These are phyloP conservation scores for Macrotrachela quadricornifera DNA, from an alignment of 1,140 invertebrate genomes.

Conservation along the genomic window DNA sequence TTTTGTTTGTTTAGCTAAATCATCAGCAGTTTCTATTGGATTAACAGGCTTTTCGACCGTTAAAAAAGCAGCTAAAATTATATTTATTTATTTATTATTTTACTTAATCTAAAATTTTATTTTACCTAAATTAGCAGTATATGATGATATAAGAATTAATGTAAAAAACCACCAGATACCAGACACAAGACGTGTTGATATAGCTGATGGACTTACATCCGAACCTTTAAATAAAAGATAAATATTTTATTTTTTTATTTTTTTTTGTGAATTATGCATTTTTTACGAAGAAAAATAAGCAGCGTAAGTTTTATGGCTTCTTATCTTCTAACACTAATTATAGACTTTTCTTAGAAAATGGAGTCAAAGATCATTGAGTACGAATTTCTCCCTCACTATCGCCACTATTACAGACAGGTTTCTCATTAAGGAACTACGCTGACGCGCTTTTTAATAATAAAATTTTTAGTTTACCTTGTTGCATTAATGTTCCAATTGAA, in stretches of 20 bases:
- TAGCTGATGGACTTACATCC: conserved; percentile 50
- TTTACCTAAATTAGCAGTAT: conserved; percentile 92
- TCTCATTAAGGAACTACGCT: conserved; percentile 86
- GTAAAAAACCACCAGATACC: conserved; percentile 98
- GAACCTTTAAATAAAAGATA: conserved; percentile 14
- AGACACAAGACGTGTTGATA: conserved; percentile 70
- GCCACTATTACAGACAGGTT: too few species aligned
- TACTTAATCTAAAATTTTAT: conserved; percentile 84
- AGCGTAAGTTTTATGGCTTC: too few species aligned
- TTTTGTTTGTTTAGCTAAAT: conserved; percentile 40
- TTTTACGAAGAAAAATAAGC: too few species aligned
- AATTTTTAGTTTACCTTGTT: conserved; percentile 77
- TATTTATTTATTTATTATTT: too few species aligned
- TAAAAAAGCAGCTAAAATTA: conserved; percentile 81
- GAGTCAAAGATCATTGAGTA: too few species aligned
- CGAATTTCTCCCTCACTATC: too few species aligned
- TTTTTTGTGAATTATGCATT: too few species aligned
- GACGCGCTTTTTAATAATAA: too few species aligned
- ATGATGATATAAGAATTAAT: conserved; percentile 89
- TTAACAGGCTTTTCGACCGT: conserved; percentile 80
- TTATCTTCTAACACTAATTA: too few species aligned
- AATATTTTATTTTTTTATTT: too few species aligned
- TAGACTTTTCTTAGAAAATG: too few species aligned
- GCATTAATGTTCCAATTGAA: conserved; percentile 81
- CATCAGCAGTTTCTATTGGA: conserved; percentile 77